Conservation (phyloP, 2,113 vertebrate species). For the Archilochus colubris region DNA sequence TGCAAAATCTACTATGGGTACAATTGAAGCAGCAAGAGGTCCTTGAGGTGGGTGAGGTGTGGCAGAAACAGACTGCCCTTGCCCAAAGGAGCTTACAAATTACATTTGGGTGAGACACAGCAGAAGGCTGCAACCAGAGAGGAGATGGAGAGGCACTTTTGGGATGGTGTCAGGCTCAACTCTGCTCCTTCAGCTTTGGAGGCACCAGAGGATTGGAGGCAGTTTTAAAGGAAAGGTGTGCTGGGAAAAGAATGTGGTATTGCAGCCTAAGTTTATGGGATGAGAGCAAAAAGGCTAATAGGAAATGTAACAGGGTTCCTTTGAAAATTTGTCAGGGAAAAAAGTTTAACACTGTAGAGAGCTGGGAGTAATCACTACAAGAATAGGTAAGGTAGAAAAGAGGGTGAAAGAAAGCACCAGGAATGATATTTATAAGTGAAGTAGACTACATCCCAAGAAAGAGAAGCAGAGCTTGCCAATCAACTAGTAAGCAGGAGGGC, state of each 20-base stretch:
- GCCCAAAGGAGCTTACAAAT: background rate
- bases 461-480: background rate
- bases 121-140: background rate
- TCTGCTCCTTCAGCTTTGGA: background rate
- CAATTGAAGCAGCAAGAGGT: background rate
- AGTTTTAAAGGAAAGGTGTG: background rate
- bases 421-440: background rate
- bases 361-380: background rate
- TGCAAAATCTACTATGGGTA: background rate
- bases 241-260: background rate
- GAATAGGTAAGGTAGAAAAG: slow-evolving; percentile 1
- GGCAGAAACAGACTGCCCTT: background rate
- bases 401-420: background rate
- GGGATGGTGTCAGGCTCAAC: too few species aligned
- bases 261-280: background rate
- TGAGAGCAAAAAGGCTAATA: background rate
- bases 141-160: rapidly evolving
- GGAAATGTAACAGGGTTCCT: background rate
- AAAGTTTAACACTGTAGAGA: background rate
- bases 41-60: background rate
- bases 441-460: background rate
- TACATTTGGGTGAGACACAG: rapidly evolving
- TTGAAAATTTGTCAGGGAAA: background rate
- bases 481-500: background rate
- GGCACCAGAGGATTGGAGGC: background rate